These are phyloP conservation scores for Poeciliopsis prolifica DNA, from an alignment of 2,113 vertebrate genomes.

Conservation along the genomic window DNA sequence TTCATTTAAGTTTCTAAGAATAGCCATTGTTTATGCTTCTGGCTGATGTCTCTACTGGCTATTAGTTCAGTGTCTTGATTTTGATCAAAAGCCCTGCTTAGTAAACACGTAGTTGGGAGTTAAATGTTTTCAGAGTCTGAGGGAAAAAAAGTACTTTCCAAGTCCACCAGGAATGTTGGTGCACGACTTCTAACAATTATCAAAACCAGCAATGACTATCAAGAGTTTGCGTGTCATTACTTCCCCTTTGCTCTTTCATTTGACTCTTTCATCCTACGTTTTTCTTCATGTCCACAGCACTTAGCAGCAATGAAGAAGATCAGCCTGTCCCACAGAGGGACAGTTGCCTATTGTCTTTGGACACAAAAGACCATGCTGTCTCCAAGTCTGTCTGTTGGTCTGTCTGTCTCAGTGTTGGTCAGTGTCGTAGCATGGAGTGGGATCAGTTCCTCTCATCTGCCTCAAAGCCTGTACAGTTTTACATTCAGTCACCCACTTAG, in stretches of 20 bases:
- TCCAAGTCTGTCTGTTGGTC: slow-evolving; percentile 13
- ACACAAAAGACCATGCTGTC: slow-evolving; percentile 69
- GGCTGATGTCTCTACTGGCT: background rate
- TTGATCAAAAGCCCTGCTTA: background rate
- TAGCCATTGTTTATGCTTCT: background rate
- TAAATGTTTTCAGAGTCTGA: background rate
- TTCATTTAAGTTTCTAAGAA: background rate
- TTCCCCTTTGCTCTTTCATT: background rate
- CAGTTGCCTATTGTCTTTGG: slow-evolving; percentile 64
- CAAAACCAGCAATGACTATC: background rate
- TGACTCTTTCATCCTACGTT: slow-evolving; percentile 1
- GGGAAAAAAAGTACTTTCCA: too few species aligned
- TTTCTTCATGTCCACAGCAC: slow-evolving; percentile 26
- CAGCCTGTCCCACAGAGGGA: slow-evolving; percentile 51
- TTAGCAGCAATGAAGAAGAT: slow-evolving; percentile 41
- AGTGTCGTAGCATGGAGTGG: slow-evolving; percentile 37
- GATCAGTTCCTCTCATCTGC: slow-evolving; percentile 34
- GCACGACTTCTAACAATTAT: background rate
- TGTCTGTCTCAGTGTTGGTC: slow-evolving; percentile 39
- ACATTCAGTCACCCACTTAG: background rate
- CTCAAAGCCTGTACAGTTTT: slow-evolving; percentile 2
- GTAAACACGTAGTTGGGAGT: slow-evolving; percentile 9
- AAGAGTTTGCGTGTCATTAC: background rate
- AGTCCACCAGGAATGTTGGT: background rate
- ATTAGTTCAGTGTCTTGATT: background rate